Conservation (phyloP, 1,140 invertebrate genomes). For the Formica selysi region DNA sequence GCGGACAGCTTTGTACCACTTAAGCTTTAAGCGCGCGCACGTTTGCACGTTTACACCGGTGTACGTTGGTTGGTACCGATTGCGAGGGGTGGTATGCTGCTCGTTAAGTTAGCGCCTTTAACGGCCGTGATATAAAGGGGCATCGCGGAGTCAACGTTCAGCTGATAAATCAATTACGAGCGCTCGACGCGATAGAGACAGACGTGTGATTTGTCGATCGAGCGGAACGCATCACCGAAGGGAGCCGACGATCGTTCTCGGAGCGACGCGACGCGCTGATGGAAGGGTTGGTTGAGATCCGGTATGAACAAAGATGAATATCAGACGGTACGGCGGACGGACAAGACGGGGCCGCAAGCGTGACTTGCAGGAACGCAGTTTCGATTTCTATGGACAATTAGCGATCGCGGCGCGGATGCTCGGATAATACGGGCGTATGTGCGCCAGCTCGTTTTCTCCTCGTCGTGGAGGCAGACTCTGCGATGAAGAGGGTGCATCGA, state of each 20-base stretch:
- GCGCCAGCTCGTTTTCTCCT: constrained; percentile 64
- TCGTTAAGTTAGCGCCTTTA: constrained; percentile 54
- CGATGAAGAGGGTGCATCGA: constrained; percentile 26
- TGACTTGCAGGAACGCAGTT: constrained; percentile 58
- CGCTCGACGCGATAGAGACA: constrained; percentile 49
- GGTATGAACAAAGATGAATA: constrained; percentile 46
- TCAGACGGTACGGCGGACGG: constrained; percentile 5
- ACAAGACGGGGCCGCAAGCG: constrained; percentile 35
- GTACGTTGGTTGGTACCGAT: neutral
- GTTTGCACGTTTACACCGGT: constrained; percentile 60
- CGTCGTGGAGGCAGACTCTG: constrained; percentile 11
- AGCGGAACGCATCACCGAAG: constrained; percentile 25
- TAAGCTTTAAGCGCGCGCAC: constrained; percentile 70
- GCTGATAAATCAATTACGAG: constrained; percentile 65
- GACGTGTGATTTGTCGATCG: constrained; percentile 63
- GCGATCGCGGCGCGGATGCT: constrained; percentile 53
- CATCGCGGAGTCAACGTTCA: neutral
- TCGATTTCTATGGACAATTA: constrained; percentile 77
- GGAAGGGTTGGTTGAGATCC: constrained; percentile 57
- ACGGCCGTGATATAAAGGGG: constrained; percentile 45
- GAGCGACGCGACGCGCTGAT: neutral
- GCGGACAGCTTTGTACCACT: constrained; percentile 77
- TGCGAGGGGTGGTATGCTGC: constrained; percentile 57
- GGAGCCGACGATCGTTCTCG: constrained; percentile 9
- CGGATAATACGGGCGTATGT: constrained; percentile 63